Evolutionary conservation across 2,113 vertebrate genomes (phyloP), one percentile per base, ranked within the genome.

Genomic region (Amblyornis subalaris): DNA sequence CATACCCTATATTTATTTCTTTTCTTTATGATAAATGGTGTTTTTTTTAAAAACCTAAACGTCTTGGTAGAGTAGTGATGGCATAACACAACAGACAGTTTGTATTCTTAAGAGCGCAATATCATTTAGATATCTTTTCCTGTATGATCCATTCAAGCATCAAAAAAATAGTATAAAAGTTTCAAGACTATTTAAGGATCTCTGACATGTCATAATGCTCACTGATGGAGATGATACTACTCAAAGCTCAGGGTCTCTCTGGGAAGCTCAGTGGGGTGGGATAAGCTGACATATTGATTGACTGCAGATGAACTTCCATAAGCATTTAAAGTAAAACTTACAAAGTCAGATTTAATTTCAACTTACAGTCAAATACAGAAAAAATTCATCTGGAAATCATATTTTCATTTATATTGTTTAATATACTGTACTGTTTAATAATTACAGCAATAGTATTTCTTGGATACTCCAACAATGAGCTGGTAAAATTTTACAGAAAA

Each of bases 141-240:
- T 90, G 20, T 7, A 50, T 35, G 48, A 38, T 64, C 11, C 7
- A 10, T 84, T 89, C 31, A 75, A 82, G 18, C 14, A 62, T 61
- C n/a, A 66, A 10, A 50, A 61, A 17, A 82, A 61, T 33, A 26
- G 3, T 17, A 55, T 26, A n/a, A 69, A 66, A 70, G 10, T 69
- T 67, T 77, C 21, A 62, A 58, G 47, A 47, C 15, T 79, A 21
- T 72, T 76, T 83, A 83, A 87, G 9, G 38, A 38, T 70, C 35
- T 62, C 29, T 42, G 55, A 28, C 5, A 33, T 18, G 14, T 38
- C 38, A 57, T 0, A 0, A 16, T 38, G 21, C 8, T 76, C 1
- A 0, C 3, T 73, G 64, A 61, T 38, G 64, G 67, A 90, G 40
- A 64, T 26, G 50, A 17, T 21, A 21, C 18, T 24, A 6, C 17